Conservation (phyloP, 2,888 invertebrate genomes). For the Brenthis daphne region DNA sequence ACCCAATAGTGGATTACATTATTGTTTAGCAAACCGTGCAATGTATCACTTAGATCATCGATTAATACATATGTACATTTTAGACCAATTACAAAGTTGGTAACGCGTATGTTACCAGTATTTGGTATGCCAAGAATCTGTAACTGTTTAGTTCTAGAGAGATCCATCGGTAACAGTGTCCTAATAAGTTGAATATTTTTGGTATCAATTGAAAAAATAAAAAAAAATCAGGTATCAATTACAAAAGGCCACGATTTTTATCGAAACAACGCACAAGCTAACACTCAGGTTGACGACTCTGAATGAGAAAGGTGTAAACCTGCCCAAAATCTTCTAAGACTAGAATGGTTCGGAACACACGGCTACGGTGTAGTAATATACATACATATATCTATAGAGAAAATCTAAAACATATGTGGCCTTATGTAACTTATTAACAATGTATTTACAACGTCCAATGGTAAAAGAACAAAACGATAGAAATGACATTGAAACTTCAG, state of each 20-base stretch:
- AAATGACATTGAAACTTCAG: conserved; percentile 56
- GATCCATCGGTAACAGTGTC: conserved; percentile 81
- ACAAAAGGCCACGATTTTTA: conserved; percentile 56
- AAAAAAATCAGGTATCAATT: conserved; percentile 73
- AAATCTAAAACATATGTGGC: conserved; percentile 54
- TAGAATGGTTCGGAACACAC: conserved; percentile 69
- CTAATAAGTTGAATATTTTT: conserved; percentile 77
- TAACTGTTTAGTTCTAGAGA: conserved; percentile 70
- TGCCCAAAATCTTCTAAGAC: conserved; percentile 62
- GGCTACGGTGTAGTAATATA: conserved; percentile 44
- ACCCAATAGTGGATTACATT: conserved; percentile 56
- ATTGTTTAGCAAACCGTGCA: conserved; percentile 50
- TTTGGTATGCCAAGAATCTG: conserved; percentile 70
- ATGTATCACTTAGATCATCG: conserved; percentile 49
- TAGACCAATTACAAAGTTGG: conserved; percentile 64
- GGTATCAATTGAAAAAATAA: conserved; percentile 79
- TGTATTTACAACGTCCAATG: conserved; percentile 74
- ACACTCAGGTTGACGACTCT: conserved; percentile 38
- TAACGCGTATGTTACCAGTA: conserved; percentile 61
- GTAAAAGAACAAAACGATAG: conserved; percentile 50
- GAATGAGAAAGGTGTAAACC: conserved; percentile 37
- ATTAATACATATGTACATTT: conserved; percentile 69
- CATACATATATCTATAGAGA: conserved; percentile 36
- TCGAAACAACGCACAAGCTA: conserved; percentile 46
- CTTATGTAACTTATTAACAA: conserved; percentile 54